Conservation (phyloP, 2,888 invertebrate genomes). For the Lochmaea crataegi region DNA sequence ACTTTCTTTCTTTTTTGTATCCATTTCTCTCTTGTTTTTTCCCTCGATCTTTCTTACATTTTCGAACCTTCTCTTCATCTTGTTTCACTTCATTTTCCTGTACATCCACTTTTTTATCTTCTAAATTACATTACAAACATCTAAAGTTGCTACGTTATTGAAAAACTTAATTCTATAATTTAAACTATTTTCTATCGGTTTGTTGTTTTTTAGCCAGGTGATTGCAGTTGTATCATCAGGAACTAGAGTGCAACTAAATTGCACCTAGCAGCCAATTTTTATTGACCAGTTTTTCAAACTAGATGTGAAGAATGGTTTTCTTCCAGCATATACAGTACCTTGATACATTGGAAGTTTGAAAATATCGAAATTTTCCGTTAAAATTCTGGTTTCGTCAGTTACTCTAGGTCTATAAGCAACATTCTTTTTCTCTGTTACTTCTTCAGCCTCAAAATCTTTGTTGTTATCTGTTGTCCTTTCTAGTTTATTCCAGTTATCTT, state of each 20-base stretch:
- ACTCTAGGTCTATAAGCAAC: conserved; percentile 2
- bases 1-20: neutral
- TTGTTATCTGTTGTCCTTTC: conserved; percentile 33
- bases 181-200: conserved; percentile 59
- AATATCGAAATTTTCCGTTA: conserved; percentile 43
- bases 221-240: conserved; percentile 77
- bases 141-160: conserved; percentile 79
- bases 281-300: conserved; percentile 81
- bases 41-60: conserved; percentile 34
- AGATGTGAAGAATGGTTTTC: conserved; percentile 82
- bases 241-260: conserved; percentile 82
- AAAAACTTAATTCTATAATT: conserved; percentile 62
- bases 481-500: no score
- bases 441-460: neutral
- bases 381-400: conserved; percentile 19
- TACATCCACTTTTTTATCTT: conserved; percentile 64
- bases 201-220: conserved; percentile 80
- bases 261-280: conserved; percentile 80
- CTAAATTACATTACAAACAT: conserved; percentile 76
- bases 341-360: conserved; percentile 57
- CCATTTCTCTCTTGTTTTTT: conserved; percentile 32
- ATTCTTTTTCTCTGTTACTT: neutral
- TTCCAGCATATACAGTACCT: conserved; percentile 69
- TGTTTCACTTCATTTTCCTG: conserved; percentile 43
- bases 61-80: conserved; percentile 19